These are phyloP conservation scores for Zaprionus inermis DNA, from an alignment of 1,140 invertebrate genomes.

Conservation along the genomic window DNA sequence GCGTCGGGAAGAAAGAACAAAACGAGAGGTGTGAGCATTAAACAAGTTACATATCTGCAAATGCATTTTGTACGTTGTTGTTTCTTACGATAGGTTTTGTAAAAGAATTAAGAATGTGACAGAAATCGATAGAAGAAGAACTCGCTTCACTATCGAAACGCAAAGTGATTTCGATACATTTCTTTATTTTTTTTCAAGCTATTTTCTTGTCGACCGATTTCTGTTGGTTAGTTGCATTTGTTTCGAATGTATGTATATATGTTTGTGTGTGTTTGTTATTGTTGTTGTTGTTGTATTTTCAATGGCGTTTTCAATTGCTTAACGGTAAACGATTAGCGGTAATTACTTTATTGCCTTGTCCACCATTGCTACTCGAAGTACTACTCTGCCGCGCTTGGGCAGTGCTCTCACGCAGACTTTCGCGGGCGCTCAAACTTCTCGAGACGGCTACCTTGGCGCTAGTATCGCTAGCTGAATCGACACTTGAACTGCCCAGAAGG, in stretches of 20 bases:
- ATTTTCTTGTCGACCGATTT: conserved; percentile 36
- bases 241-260: conserved; percentile 20
- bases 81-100: conserved; percentile 1
- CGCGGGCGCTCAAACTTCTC: conserved; percentile 88
- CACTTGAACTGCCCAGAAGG: conserved; percentile 89
- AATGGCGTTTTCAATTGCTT: conserved; percentile 31
- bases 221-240: conserved; percentile 6
- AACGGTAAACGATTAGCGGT: conserved; percentile 48
- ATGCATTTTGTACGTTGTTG: background rate
- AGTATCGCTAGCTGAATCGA: conserved; percentile 86
- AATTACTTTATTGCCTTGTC: conserved; percentile 88
- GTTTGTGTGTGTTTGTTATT: conserved; percentile 18
- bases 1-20: conserved; percentile 63
- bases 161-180: too few relatives aligned
- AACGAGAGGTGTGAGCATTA: conserved; percentile 47
- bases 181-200: background rate
- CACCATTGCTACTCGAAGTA: conserved; percentile 85
- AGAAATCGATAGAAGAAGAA: conserved; percentile 35
- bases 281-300: conserved; percentile 23
- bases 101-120: conserved; percentile 28
- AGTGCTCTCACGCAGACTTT: conserved; percentile 86
- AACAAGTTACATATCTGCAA: conserved; percentile 9
- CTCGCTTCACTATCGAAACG: too few relatives aligned
- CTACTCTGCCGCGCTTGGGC: conserved; percentile 84
- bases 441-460: conserved; percentile 87